Percentiles rank a stretch among this genome's conserved stretches.
phyloP scores from a whole-genome alignment of 2,888 invertebrate species.

The Antitype chi region DNA sequence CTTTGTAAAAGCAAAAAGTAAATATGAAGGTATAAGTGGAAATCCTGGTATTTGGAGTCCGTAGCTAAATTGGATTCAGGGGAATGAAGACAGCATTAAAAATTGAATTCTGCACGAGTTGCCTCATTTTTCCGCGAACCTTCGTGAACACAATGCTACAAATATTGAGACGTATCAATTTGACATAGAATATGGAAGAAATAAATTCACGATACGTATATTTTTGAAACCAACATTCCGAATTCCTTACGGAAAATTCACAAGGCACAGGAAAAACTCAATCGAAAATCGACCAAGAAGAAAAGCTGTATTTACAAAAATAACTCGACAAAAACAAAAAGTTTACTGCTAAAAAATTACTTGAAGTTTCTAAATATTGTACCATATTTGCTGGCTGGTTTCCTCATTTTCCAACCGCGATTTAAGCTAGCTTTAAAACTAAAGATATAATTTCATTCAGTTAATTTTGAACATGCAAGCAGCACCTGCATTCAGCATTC shows the following conservation, averaged over 20 bases:
- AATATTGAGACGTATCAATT: conserved; percentile 11
- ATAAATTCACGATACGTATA: not conserved
- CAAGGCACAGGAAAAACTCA: not conserved
- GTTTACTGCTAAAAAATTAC: not conserved
- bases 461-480: not conserved
- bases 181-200: not conserved
- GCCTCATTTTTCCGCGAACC: conserved; percentile 5
- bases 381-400: not conserved
- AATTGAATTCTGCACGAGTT: conserved; percentile 26
- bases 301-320: not conserved
- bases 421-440: not conserved
- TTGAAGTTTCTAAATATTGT: not conserved
- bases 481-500: conserved; percentile 1
- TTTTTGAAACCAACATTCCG: not conserved
- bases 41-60: conserved; percentile 48
- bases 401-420: not conserved
- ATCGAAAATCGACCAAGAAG: not conserved
- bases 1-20: conserved; percentile 52
- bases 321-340: not conserved
- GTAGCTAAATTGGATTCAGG: conserved; percentile 51
- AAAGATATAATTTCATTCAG: not conserved
- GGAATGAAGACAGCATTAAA: conserved; percentile 40
- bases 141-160: not conserved
- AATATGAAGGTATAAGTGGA: conserved; percentile 45
- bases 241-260: not conserved